phyloP scores from a whole-genome alignment of 2,888 invertebrate species.

The Habrosyne pyritoides region DNA sequence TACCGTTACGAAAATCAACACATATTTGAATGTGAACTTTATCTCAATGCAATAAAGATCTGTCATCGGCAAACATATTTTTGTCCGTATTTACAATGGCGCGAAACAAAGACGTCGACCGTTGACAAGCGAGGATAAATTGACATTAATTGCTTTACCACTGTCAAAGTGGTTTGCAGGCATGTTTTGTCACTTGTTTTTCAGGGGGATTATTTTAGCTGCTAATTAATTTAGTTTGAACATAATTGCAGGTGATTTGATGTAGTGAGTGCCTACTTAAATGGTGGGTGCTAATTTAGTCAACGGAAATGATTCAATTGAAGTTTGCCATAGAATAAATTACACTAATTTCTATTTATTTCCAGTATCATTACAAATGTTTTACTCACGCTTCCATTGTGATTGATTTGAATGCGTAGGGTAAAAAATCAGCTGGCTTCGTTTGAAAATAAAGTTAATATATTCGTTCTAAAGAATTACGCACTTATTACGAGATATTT shows the following conservation, averaged over 20 bases:
- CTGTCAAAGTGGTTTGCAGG: conserved; percentile 53
- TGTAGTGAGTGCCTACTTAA: conserved; percentile 32
- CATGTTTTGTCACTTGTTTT: conserved; percentile 36
- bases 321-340: background rate
- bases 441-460: too few relatives aligned
- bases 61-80: conserved; percentile 30
- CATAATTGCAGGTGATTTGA: conserved; percentile 65
- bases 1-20: conserved; percentile 23
- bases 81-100: conserved; percentile 48
- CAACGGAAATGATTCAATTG: background rate
- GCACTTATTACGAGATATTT: too few relatives aligned
- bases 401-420: too few relatives aligned
- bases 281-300: conserved; percentile 15
- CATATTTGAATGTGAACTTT: conserved; percentile 42
- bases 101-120: conserved; percentile 61
- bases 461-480: too few relatives aligned
- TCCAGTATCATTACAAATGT: too few relatives aligned
- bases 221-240: conserved; percentile 65
- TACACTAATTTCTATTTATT: too few relatives aligned
- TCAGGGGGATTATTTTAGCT: conserved; percentile 51
- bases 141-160: conserved; percentile 75
- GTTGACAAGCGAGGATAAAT: conserved; percentile 77
- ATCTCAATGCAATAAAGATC: conserved; percentile 26
- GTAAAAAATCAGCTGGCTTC: too few relatives aligned
- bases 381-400: too few relatives aligned